phyloP scores from a whole-genome alignment of 2,797 vertebrate genomes.

The Sebastiscus tertius region DNA sequence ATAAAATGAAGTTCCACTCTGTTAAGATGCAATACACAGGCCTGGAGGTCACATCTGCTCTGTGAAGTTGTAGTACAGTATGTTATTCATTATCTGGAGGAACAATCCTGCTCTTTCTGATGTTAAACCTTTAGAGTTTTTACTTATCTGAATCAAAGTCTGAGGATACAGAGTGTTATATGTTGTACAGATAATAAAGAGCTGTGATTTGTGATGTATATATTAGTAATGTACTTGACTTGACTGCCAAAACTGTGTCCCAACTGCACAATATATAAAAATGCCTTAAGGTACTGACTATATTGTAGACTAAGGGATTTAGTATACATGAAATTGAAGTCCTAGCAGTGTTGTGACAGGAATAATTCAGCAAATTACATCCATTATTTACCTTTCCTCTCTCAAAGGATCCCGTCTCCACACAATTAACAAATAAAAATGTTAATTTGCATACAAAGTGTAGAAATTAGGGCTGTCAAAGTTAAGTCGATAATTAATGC shows the following conservation, averaged over 20 bases:
- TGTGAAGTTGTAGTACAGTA: background rate
- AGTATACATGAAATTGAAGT: background rate
- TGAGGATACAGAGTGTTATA: accelerated
- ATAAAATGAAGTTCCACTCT: constrained; percentile 21
- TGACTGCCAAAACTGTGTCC: background rate
- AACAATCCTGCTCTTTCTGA: background rate
- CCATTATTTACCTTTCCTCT: background rate
- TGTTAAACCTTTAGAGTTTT: background rate
- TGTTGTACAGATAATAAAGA: background rate
- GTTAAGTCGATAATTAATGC: too few species aligned
- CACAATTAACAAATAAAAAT: background rate
- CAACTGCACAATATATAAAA: background rate
- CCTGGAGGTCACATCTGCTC: background rate
- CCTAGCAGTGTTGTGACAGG: background rate
- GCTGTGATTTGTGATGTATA: background rate
- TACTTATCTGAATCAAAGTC: background rate
- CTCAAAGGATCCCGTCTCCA: background rate
- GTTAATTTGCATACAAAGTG: background rate
- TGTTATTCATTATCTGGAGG: background rate
- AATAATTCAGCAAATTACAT: background rate
- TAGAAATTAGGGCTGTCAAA: background rate
- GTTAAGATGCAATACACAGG: background rate
- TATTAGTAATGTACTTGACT: background rate
- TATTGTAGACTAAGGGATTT: background rate
- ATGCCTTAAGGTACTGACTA: background rate